Conservation (phyloP, 2,797 vertebrate species). For the Prunella strophiata region DNA sequence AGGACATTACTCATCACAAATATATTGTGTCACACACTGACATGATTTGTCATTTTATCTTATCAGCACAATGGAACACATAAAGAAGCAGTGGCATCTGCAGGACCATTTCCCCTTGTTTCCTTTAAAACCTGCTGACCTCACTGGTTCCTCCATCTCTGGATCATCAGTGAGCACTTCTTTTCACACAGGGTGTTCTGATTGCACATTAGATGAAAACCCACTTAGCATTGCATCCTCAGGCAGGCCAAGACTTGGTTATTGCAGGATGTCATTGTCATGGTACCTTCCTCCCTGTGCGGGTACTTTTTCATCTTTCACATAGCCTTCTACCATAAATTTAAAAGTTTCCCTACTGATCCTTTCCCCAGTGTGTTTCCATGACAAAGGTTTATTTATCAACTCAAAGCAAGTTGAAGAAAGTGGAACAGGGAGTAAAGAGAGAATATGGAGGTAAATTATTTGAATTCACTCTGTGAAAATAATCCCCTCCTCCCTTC, state of each 20-base stretch:
- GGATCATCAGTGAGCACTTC: not conserved
- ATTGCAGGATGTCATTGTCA: not conserved
- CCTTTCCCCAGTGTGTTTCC: not conserved
- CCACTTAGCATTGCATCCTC: not conserved
- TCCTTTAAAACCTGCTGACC: not conserved
- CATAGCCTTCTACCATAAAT: not conserved
- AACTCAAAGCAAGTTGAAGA: not conserved
- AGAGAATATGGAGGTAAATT: not conserved
- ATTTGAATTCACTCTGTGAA: not conserved
- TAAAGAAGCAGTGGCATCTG: not conserved
- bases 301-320: not conserved
- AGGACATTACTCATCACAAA: not conserved
- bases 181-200: not conserved
- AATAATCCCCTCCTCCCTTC: not conserved
- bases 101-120: slow-evolving; percentile 2
- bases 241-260: not conserved
- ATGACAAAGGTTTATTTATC: not conserved
- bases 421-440: not conserved
- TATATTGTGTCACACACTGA: not conserved
- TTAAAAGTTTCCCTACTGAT: not conserved
- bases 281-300: not conserved
- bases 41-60: not conserved
- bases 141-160: not conserved
- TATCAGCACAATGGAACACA: not conserved
- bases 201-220: not conserved